Conservation (phyloP, 2,888 invertebrate species). For the Steinernema scapterisci region DNA sequence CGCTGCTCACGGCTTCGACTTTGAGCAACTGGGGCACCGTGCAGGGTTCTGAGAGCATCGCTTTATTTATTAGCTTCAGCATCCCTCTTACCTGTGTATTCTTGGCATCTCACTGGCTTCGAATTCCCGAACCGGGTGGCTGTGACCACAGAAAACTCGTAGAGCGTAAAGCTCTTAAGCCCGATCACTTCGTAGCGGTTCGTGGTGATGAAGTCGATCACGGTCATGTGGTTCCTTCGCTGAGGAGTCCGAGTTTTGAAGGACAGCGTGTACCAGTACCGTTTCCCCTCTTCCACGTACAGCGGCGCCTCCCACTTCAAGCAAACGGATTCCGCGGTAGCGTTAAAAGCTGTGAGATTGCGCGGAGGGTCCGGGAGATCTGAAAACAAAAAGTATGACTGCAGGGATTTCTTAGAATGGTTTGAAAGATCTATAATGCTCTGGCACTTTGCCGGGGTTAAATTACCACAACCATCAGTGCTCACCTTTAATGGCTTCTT, state of each 20-base stretch:
- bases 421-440: too few relatives aligned
- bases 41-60: constrained; percentile 57
- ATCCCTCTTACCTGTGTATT: constrained; percentile 59
- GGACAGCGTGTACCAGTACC: constrained; percentile 66
- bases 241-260: constrained; percentile 63
- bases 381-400: constrained; percentile 22
- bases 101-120: constrained; percentile 58
- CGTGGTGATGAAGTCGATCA: constrained; percentile 63
- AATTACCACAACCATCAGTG: too few relatives aligned
- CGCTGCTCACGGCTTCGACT: constrained; percentile 61
- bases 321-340: constrained; percentile 64
- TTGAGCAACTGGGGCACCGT: constrained; percentile 63
- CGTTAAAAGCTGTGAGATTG: constrained; percentile 56
- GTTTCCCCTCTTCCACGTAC: constrained; percentile 54
- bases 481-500: constrained; percentile 31
- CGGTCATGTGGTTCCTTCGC: constrained; percentile 54
- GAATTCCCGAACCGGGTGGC: constrained; percentile 62
- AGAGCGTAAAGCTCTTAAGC: constrained; percentile 60
- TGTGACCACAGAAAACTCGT: constrained; percentile 64
- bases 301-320: constrained; percentile 61
- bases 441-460: background rate
- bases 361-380: constrained; percentile 56
- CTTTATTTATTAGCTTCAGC: background rate
- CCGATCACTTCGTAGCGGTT: constrained; percentile 56
- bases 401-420: too few relatives aligned